Base-by-base conservation (phyloP, 2,797 vertebrate genomes). In the Lagocephalus sceleratus region DNA sequence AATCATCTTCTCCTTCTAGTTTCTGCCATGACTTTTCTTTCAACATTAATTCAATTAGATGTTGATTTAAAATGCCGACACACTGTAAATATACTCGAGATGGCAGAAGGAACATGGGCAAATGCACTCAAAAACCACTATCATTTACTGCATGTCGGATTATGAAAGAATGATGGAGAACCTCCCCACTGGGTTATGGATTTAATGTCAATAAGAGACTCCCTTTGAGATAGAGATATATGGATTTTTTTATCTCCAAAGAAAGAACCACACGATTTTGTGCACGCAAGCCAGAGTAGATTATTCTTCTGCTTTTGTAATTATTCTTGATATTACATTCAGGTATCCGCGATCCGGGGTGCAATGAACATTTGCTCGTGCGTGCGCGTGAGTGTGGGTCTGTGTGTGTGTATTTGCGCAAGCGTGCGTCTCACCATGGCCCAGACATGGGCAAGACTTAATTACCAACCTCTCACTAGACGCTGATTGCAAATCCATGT, bases 401-500 rank as follows among this genome's bases (percentile, higher is more conserved):
- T 32, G 39, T 23, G 25, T 9, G 1, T 8, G 1, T 42, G 16
- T 21, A 20, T 43, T 19, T 59, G 47, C 19, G 11, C 48, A 38
- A 19, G 5, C 41, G 17, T 54, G 63, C 54, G 42, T 61, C 47
- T 40, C 25, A 9, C 61, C 51, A 57, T 48, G 72, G 58, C 63
- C 68, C 56, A 72, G 74, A 81, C 73, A 72, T 76, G 57, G 66
- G 76, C 77, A 68, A 68, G 73, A 83, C 83, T 83, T 90, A 89
- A 90, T 90, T 90, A 89, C 66, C 80, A 35, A 19, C 75, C 64
- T 78, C 79, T 78, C 32, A 76, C 68, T 40, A 77, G 75, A 82
- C 56, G 1, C 85, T 90, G 88, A 91, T 92, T 90, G 83, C 87
- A 83, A 74, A 88, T 84, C 79, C 70, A 74, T 84, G 76, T 51